phyloP scores from a whole-genome alignment of 2,113 vertebrate species.

The Pelvicachromis taeniatus region DNA sequence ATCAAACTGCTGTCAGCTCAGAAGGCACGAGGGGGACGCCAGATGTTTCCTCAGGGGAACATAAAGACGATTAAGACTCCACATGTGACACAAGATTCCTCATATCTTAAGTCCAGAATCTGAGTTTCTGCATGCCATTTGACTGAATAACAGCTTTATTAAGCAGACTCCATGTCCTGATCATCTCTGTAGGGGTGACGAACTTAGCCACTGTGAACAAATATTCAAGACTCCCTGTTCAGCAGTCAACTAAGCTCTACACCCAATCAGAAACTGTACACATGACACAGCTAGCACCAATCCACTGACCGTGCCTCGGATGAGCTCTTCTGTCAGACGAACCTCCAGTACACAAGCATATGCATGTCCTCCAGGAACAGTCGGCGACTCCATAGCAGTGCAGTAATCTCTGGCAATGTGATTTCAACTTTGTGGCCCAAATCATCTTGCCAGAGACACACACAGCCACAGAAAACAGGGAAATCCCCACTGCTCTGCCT shows the following conservation, averaged over 20 bases:
- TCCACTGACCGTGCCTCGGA: background rate
- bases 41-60: background rate
- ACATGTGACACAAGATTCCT: background rate
- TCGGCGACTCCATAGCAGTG: slow-evolving; percentile 46
- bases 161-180: background rate
- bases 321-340: background rate
- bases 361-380: background rate
- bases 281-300: background rate
- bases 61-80: background rate
- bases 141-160: background rate
- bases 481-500: background rate
- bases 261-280: slow-evolving; percentile 33
- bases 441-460: slow-evolving; percentile 58
- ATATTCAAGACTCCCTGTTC: slow-evolving; percentile 33
- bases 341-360: background rate
- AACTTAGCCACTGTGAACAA: slow-evolving; percentile 66
- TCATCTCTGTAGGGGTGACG: slow-evolving; percentile 37
- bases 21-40: slow-evolving; percentile 43
- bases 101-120: background rate
- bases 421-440: slow-evolving; percentile 74
- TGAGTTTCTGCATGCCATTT: background rate
- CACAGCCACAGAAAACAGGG: slow-evolving; percentile 22
- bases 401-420: slow-evolving; percentile 99
- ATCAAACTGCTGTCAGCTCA: slow-evolving; percentile 48
- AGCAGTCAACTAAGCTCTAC: slow-evolving; percentile 54